phyloP scores from a whole-genome alignment of 2,113 vertebrate genomes.

The Anseranas semipalmata region DNA sequence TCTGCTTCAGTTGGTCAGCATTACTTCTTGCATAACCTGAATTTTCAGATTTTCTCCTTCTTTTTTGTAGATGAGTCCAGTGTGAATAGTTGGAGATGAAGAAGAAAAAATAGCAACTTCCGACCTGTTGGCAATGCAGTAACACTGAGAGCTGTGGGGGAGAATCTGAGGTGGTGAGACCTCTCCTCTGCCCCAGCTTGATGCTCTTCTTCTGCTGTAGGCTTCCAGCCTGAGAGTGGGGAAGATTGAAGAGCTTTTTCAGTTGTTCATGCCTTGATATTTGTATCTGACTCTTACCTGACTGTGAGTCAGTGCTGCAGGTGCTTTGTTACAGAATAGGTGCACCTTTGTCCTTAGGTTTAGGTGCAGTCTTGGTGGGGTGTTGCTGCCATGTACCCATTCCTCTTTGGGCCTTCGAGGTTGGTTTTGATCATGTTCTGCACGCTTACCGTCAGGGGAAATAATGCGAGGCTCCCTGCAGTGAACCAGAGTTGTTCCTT shows the following conservation, averaged over 20 bases:
- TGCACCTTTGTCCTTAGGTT: neutral
- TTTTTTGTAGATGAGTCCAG: neutral
- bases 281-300: neutral
- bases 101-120: neutral
- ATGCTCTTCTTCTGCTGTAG: neutral
- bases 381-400: accelerated
- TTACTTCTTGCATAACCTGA: neutral
- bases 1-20: no score
- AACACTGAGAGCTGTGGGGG: neutral
- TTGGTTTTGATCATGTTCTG: neutral
- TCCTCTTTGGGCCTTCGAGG: neutral
- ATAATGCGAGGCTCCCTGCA: neutral
- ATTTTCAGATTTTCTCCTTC: neutral
- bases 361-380: accelerated
- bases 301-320: neutral
- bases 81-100: neutral
- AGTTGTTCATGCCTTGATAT: neutral
- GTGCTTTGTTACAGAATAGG: neutral
- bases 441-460: accelerated
- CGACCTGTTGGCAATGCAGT: neutral
- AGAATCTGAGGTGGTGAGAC: neutral
- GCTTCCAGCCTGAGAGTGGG: neutral
- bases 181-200: neutral
- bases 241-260: neutral
- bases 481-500: neutral